Conservation (phyloP, 2,888 invertebrate species). For the Chorisops tibialis region DNA sequence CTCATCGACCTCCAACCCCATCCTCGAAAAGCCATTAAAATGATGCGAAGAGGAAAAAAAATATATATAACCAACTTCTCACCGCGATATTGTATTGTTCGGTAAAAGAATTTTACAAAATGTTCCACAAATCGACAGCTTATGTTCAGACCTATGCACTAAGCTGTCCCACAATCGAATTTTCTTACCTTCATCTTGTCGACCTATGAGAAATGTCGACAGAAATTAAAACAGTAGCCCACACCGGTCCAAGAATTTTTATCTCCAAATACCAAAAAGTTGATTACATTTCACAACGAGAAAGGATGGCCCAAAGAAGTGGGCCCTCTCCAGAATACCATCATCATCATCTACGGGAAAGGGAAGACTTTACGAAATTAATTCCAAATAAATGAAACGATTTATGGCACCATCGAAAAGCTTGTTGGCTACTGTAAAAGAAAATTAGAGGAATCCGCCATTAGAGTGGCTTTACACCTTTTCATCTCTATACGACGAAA, state of each 20-base stretch:
- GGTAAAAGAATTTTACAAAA: too few species aligned
- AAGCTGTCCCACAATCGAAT: conserved; percentile 1
- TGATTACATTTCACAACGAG: conserved; percentile 1
- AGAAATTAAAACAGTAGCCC: conserved; percentile 21
- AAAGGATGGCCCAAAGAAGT: neutral
- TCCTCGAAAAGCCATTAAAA: too few species aligned
- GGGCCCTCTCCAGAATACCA: neutral
- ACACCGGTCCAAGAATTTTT: neutral
- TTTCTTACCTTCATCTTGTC: neutral
- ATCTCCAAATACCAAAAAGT: neutral
- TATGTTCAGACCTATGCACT: neutral
- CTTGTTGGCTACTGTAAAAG: neutral
- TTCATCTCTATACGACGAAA: too few species aligned
- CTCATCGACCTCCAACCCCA: too few species aligned
- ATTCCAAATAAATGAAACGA: neutral
- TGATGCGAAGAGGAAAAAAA: too few species aligned
- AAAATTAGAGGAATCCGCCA: too few species aligned
- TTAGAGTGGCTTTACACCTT: too few species aligned
- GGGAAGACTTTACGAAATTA: neutral
- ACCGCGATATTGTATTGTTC: too few species aligned
- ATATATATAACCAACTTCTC: too few species aligned
- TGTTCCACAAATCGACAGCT: neutral
- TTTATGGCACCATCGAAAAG: conserved; percentile 4
- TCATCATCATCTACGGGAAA: neutral
- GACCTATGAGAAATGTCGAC: conserved; percentile 1